Conservation (phyloP, 2,888 invertebrate species). For the Ophion ellenae region DNA sequence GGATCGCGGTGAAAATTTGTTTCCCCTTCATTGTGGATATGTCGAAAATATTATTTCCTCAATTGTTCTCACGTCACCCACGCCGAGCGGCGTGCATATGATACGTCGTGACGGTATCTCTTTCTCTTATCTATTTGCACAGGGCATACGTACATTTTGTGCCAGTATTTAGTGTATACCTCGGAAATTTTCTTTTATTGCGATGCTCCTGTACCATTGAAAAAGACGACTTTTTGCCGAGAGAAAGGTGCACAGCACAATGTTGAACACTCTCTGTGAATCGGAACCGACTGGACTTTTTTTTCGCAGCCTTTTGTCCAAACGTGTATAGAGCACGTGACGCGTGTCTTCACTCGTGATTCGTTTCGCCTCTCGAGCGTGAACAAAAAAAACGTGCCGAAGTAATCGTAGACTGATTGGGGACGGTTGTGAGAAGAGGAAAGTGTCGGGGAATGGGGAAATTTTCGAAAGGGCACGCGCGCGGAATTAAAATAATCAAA, state of each 20-base stretch:
- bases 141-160: not conserved
- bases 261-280: conserved; percentile 55
- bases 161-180: conserved; percentile 13
- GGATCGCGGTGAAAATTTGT: conserved; percentile 24
- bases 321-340: not conserved
- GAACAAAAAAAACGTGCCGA: not conserved
- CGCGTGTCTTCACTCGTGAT: conserved; percentile 9
- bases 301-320: conserved; percentile 5
- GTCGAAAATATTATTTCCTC: conserved; percentile 7
- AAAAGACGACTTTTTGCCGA: conserved; percentile 33
- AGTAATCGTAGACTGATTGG: not conserved
- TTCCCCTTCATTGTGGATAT: not conserved
- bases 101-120: not conserved
- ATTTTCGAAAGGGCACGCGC: too few species aligned
- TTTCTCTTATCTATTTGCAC: conserved; percentile 5
- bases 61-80: not conserved
- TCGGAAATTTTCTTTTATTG: conserved; percentile 39
- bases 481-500: too few species aligned
- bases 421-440: not conserved
- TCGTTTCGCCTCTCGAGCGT: conserved; percentile 11
- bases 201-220: conserved; percentile 19
- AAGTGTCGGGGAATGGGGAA: not conserved
- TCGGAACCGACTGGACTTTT: conserved; percentile 31
- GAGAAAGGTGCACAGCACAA: conserved; percentile 54
- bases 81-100: not conserved